Percentiles rank a stretch among this genome's conserved stretches.
Evolutionary conservation across 2,797 vertebrate species (phyloP).

Genomic region (Glossophaga mutica): DNA sequence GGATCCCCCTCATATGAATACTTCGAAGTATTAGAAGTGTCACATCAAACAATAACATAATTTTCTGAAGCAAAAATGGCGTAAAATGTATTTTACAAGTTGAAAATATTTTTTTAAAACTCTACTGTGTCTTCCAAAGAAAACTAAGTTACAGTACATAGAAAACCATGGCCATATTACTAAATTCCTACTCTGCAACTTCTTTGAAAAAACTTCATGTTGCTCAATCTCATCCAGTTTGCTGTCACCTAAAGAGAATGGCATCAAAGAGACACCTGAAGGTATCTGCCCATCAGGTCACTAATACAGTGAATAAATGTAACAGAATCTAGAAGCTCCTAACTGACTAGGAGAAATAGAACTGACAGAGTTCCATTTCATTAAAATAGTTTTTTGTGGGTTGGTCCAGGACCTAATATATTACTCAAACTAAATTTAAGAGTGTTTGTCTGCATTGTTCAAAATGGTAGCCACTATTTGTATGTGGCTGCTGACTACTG

Average conservation of each 20-base stretch:
- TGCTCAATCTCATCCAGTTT: not conserved
- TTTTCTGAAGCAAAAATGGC: constrained; percentile 19
- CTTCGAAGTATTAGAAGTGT: not conserved
- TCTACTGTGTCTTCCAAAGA: not conserved
- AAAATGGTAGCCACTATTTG: not conserved
- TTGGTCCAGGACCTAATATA: not conserved
- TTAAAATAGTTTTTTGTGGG: not conserved
- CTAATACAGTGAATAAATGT: not conserved
- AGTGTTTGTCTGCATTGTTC: not conserved
- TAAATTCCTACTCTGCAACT: not conserved
- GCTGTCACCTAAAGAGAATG: not conserved
- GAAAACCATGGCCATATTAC: not conserved
- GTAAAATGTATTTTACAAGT: not conserved
- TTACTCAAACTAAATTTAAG: not conserved
- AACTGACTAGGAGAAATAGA: not conserved
- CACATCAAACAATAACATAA: not conserved
- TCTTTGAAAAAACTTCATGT: not conserved
- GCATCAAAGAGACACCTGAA: not conserved
- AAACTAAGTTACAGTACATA: not conserved
- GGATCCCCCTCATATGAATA: not conserved
- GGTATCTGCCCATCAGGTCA: not conserved
- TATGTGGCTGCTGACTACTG: not conserved
- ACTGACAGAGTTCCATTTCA: not conserved
- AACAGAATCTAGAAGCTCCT: not conserved
- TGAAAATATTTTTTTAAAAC: not conserved